These are phyloP conservation scores for Amblyopsis rosae DNA, from an alignment of 2,113 vertebrate species.

Conservation along the genomic window DNA sequence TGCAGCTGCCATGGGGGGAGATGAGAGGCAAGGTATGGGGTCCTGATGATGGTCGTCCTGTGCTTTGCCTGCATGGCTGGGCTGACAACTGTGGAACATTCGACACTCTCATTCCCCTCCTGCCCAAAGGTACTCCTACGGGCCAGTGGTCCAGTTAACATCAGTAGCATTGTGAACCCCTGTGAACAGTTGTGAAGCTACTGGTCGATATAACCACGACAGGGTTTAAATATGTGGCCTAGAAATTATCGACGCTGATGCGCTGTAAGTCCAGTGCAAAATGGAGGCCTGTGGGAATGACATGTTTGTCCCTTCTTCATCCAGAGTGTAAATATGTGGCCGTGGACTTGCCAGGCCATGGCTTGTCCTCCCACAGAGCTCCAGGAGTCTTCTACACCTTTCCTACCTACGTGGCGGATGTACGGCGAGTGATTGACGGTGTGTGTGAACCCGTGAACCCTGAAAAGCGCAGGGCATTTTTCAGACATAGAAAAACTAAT, in stretches of 20 bases:
- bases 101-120: constrained; percentile 75
- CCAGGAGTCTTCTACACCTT: constrained; percentile 78
- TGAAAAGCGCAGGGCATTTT: background rate
- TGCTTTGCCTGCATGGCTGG: constrained; percentile 83
- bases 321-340: constrained; percentile 83
- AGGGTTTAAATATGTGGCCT: constrained; percentile 82
- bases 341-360: constrained; percentile 87
- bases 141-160: background rate
- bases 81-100: constrained; percentile 81
- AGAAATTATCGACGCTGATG: no score
- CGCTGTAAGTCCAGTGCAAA: no score
- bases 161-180: no score
- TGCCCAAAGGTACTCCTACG: constrained; percentile 67
- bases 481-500: no score
- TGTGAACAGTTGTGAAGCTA: no score
- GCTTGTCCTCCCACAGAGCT: constrained; percentile 83
- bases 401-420: constrained; percentile 79
- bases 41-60: constrained; percentile 67
- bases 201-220: background rate
- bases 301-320: constrained; percentile 7
- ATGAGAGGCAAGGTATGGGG: constrained; percentile 77
- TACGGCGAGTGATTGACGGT: constrained; percentile 79
- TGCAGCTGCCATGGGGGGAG: constrained; percentile 79
- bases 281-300: no score
- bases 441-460: constrained; percentile 12